Conservation (phyloP, 2,113 vertebrate genomes). For the Ciconia boyciana region DNA sequence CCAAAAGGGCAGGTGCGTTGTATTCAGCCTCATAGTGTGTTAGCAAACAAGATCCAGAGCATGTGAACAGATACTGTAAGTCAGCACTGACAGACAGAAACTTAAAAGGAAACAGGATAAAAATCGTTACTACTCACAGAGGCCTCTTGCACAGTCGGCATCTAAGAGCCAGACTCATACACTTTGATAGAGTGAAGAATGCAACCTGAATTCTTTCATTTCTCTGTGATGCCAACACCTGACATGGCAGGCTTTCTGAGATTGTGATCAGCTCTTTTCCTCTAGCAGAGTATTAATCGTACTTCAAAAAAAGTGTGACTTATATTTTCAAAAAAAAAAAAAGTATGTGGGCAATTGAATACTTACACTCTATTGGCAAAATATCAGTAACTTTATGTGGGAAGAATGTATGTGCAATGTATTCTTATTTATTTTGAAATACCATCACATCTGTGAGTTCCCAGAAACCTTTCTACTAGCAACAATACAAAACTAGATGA, state of each 20-base stretch:
- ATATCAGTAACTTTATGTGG: neutral
- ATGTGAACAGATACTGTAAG: neutral
- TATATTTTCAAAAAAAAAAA: too few relatives aligned
- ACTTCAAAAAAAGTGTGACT: neutral
- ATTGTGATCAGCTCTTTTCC: neutral
- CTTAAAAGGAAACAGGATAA: neutral
- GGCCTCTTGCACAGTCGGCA: neutral
- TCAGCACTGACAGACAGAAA: neutral
- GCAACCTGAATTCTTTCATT: neutral
- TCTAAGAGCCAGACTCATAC: neutral
- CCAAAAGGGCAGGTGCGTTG: neutral
- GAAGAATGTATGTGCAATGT: neutral
- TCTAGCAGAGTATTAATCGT: neutral
- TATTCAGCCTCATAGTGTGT: neutral
- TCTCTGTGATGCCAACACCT: neutral
- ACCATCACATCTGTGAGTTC: neutral
- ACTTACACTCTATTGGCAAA: neutral
- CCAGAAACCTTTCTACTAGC: neutral
- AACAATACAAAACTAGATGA: neutral
- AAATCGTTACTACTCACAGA: neutral
- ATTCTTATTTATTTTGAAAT: neutral
- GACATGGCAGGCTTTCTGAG: neutral
- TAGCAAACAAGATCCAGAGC: slow-evolving; percentile 2
- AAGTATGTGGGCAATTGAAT: neutral
- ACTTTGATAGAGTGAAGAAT: neutral